phyloP scores from a whole-genome alignment of 2,797 vertebrate species.

The Myioborus miniatus region DNA sequence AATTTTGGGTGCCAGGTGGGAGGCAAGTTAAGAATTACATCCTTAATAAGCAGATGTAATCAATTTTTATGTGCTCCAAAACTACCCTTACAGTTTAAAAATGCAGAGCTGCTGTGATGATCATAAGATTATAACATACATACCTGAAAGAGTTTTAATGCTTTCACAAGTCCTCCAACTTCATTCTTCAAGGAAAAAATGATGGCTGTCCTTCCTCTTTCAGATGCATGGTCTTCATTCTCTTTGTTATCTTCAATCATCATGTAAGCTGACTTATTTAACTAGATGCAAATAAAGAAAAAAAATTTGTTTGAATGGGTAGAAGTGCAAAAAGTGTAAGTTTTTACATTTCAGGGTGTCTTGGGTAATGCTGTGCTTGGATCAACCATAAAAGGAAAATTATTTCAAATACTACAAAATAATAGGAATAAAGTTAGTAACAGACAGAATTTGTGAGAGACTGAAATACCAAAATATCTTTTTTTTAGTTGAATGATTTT shows the following conservation, averaged over 20 bases:
- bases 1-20: background rate
- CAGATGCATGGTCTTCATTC: constrained; percentile 83
- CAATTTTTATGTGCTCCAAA: background rate
- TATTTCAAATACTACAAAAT: background rate
- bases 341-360: background rate
- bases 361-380: background rate
- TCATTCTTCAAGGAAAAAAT: constrained; percentile 98
- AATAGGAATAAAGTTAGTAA: background rate
- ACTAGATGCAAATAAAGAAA: constrained; percentile 67
- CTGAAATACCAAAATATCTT: background rate
- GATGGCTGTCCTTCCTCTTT: constrained; percentile 86
- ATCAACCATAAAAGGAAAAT: background rate
- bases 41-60: background rate
- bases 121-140: constrained; percentile 46
- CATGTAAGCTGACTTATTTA: constrained; percentile 85
- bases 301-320: background rate
- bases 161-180: constrained; percentile 94
- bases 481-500: background rate
- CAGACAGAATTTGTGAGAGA: background rate
- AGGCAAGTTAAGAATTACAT: background rate
- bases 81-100: background rate
- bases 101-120: background rate
- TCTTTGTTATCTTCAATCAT: constrained; percentile 94
- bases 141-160: constrained; percentile 96
- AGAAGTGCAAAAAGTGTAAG: background rate